These are phyloP conservation scores for Homarus gammarus DNA, from an alignment of 2,888 invertebrate species.

Conservation along the genomic window DNA sequence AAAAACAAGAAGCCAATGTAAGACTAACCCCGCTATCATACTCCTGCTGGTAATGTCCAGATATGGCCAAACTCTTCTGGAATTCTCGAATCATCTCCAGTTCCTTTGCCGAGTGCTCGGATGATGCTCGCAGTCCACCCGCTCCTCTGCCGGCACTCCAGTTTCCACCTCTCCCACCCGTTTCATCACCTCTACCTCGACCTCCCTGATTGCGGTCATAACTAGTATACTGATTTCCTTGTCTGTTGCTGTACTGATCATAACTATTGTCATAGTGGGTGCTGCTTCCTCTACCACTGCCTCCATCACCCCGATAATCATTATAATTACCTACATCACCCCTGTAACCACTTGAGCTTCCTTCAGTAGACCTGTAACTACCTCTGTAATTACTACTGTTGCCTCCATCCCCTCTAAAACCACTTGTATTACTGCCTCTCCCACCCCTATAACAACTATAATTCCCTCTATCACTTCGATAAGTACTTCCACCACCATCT, in stretches of 20 bases:
- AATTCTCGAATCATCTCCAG: constrained; percentile 47
- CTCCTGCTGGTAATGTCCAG: constrained; percentile 40
- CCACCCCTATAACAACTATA: constrained; percentile 19
- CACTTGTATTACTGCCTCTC: constrained; percentile 14
- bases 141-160: constrained; percentile 17
- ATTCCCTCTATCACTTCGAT: neutral
- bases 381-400: constrained; percentile 15
- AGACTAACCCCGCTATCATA: constrained; percentile 11
- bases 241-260: neutral
- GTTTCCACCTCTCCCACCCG: constrained; percentile 21
- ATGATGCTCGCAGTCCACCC: neutral
- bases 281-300: constrained; percentile 5
- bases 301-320: constrained; percentile 8
- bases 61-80: constrained; percentile 22
- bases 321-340: constrained; percentile 13
- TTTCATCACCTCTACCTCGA: neutral
- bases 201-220: neutral
- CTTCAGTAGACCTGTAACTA: neutral
- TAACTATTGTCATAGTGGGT: neutral
- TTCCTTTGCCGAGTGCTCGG: constrained; percentile 27
- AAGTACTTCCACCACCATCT: neutral
- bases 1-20: neutral
- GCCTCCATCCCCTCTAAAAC: neutral
- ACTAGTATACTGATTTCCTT: neutral
- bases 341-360: constrained; percentile 5